Percentiles rank a stretch among this genome's conserved stretches.
These are phyloP conservation scores for Netelia fuscicornis DNA, from an alignment of 2,888 invertebrate genomes.

Conservation along the genomic window DNA sequence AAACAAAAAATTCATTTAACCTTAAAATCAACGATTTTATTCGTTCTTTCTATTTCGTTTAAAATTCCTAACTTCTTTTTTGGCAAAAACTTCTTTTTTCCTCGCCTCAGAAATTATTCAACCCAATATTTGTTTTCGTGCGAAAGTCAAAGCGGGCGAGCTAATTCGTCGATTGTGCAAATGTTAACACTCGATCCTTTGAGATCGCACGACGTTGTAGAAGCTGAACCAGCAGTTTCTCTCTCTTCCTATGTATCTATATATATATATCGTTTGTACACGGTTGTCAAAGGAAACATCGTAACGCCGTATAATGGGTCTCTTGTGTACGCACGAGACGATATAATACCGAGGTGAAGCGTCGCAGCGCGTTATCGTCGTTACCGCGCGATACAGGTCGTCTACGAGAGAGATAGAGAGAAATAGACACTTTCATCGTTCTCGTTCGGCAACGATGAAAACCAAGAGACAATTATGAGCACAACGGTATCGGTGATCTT, in stretches of 20 bases:
- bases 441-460: background rate
- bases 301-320: constrained; percentile 12
- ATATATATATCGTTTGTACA: background rate
- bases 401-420: no score
- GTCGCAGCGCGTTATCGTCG: background rate
- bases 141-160: background rate
- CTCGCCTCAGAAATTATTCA: background rate
- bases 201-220: background rate
- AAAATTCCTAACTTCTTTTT: background rate
- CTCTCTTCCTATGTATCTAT: background rate
- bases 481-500: background rate
- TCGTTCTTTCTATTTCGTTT: background rate
- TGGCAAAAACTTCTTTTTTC: no score
- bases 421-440: no score
- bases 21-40: background rate
- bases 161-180: constrained; percentile 27
- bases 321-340: constrained; percentile 7
- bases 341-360: background rate
- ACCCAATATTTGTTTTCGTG: background rate
- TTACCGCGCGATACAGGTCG: no score
- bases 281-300: constrained; percentile 13
- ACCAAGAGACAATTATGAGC: background rate
- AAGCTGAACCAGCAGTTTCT: background rate
- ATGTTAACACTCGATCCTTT: background rate
- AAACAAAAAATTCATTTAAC: background rate